Conservation (phyloP, 2,888 invertebrate genomes). For the Fabriciana adippe region DNA sequence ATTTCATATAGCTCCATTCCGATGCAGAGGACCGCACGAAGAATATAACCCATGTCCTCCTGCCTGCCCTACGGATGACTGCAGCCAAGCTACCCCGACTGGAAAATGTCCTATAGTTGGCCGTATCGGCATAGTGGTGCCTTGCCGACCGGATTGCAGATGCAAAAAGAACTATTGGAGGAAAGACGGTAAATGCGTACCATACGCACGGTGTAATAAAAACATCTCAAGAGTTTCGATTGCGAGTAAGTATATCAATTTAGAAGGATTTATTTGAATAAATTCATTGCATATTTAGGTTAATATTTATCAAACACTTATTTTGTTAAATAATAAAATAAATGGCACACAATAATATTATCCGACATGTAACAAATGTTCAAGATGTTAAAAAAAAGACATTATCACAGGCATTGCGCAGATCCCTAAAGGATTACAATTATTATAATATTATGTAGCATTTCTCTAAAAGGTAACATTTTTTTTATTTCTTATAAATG, state of each 20-base stretch:
- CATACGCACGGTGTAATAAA: slow-evolving; percentile 51
- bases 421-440: no score
- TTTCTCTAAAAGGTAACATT: no score
- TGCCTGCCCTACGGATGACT: slow-evolving; percentile 51
- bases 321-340: no score
- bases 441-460: no score
- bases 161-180: slow-evolving; percentile 52
- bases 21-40: slow-evolving; percentile 51
- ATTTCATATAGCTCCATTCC: slow-evolving; percentile 42
- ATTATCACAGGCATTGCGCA: no score
- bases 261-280: not conserved
- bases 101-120: slow-evolving; percentile 48
- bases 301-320: no score
- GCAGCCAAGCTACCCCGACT: slow-evolving; percentile 46
- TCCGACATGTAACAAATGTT: no score
- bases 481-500: no score
- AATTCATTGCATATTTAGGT: no score
- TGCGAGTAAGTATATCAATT: slow-evolving; percentile 5
- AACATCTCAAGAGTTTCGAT: not conserved
- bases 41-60: slow-evolving; percentile 52
- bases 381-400: no score
- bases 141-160: slow-evolving; percentile 49
- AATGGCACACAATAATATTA: no score
- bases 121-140: slow-evolving; percentile 41
- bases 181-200: slow-evolving; percentile 51